phyloP scores from a whole-genome alignment of 2,113 vertebrate species.

The Neodontobutis hainanensis region DNA sequence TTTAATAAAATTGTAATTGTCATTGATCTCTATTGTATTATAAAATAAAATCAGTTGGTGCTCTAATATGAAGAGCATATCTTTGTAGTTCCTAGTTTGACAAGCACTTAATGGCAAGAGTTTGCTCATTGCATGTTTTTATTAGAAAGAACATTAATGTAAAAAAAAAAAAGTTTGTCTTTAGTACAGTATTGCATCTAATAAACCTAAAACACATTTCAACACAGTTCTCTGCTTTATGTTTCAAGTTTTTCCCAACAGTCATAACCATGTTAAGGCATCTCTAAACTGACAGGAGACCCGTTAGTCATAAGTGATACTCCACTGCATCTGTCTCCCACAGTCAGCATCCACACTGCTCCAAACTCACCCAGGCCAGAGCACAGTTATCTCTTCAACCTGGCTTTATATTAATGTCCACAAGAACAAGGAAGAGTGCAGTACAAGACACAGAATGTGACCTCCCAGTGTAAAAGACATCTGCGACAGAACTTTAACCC shows the following conservation, averaged over 20 bases:
- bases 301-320: slow-evolving; percentile 16
- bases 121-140: background rate
- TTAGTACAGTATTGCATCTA: background rate
- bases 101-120: too few relatives aligned
- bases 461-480: background rate
- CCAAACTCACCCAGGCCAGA: background rate
- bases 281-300: slow-evolving; percentile 44
- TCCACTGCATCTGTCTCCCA: background rate
- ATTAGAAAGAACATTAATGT: background rate
- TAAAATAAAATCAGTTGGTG: too few relatives aligned
- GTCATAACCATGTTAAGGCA: slow-evolving; percentile 70
- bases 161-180: background rate
- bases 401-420: too few relatives aligned
- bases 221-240: background rate
- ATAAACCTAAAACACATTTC: background rate
- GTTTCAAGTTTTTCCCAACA: slow-evolving; percentile 49
- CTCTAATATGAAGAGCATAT: too few relatives aligned
- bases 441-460: background rate
- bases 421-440: background rate
- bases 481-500: too few relatives aligned
- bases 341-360: background rate
- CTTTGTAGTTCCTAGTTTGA: too few relatives aligned
- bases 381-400: background rate
- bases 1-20: background rate
- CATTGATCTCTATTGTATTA: background rate